Base-by-base conservation (phyloP, 2,113 vertebrate genomes). In the Thunnus maccoyii region DNA sequence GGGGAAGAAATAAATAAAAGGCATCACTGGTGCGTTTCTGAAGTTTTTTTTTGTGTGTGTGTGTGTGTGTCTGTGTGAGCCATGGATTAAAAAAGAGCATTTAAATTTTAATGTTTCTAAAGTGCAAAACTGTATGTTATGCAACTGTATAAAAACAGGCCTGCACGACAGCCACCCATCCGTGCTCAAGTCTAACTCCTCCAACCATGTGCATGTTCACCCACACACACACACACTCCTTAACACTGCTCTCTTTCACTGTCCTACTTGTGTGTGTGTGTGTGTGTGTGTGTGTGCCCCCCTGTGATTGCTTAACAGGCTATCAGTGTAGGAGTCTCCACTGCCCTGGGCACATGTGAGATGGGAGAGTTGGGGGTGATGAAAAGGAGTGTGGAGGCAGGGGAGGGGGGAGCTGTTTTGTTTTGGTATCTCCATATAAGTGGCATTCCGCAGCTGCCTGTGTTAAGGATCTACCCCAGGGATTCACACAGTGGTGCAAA, bases 41-140 rank as follows among this genome's bases (percentile, higher is more conserved):
- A 87, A 73, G 58, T 76, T 78, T 48, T 46, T 55, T 74, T 5
- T 3, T 76, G 36, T 70, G n/a, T 72, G n/a, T 57, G 27, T 60
- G 51, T 57, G 63, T 51, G 50, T 27, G 30, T 50, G 8, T 68
- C 18, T 82, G 62, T 77, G 84, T 56, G 82, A 82, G 86, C 54
- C 55, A 72, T 12, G 88, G 90, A 93, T 94, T 94, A 91, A 90
- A 90, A 83, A 85, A 92, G 88, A 85, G 89, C 85, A 90, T 93
- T 94, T 93, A 91, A 88, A 92, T 86, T 90, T 92, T 92, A 89
- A 94, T 91, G 91, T 91, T 89, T 90, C 84, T 90, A 88, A 94
- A 94, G 92, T 93, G 92, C 93, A 93, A 89, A 91, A 92, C 79
- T 88, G 77, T 91, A 88, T 80, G 91, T 93, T 94, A 94, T 68